phyloP scores from a whole-genome alignment of 1,140 invertebrate genomes.

The Aricia agestis region DNA sequence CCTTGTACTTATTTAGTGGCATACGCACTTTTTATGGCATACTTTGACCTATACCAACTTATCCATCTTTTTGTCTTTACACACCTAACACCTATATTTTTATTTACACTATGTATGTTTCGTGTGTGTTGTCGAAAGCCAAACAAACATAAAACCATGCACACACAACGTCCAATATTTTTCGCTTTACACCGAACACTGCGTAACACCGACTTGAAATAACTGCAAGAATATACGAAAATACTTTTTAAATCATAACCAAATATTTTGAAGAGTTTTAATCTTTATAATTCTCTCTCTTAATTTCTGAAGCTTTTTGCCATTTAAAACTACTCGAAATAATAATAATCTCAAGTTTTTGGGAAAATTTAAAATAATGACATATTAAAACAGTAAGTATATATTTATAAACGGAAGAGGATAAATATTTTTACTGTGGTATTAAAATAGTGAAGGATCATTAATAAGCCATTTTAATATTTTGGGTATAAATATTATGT shows the following conservation, averaged over 20 bases:
- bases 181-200: conserved; percentile 19
- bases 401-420: not conserved
- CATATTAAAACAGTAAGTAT: not conserved
- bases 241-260: not conserved
- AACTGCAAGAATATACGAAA: conserved; percentile 27
- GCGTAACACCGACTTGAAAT: conserved; percentile 23
- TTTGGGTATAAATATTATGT: not conserved
- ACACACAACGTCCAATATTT: conserved; percentile 8
- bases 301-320: not conserved
- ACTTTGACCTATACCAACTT: not conserved
- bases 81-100: too few species aligned
- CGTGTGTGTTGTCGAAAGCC: conserved; percentile 21
- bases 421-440: not conserved
- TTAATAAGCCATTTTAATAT: not conserved
- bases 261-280: too few species aligned
- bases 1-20: too few species aligned
- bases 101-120: not conserved
- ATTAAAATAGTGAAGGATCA: not conserved
- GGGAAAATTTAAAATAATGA: too few species aligned
- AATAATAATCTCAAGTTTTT: too few species aligned
- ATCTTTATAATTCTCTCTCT: too few species aligned
- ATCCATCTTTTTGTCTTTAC: too few species aligned
- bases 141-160: conserved; percentile 29
- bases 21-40: too few species aligned
- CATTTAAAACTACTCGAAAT: too few species aligned